phyloP scores from a whole-genome alignment of 2,797 vertebrate genomes.

The Parauchenoglanis ngamensis region DNA sequence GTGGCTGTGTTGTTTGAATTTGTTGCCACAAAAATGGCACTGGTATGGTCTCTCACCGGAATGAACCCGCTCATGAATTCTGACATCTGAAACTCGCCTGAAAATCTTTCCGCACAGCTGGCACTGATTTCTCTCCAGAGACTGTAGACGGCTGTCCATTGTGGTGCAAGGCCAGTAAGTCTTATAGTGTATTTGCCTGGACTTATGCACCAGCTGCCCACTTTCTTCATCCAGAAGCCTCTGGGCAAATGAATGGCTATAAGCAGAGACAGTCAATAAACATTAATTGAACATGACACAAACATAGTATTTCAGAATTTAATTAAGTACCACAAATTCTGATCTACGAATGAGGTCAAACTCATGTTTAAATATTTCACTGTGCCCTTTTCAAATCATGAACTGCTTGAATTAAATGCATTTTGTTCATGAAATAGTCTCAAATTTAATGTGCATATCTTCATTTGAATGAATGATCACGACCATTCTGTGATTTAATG shows the following conservation, averaged over 20 bases:
- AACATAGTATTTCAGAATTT: neutral
- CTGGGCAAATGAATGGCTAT: slow-evolving; percentile 14
- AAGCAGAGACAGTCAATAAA: slow-evolving; percentile 31
- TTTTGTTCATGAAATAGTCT: neutral
- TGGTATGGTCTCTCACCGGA: slow-evolving; percentile 27
- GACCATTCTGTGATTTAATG: neutral
- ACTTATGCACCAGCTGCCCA: neutral
- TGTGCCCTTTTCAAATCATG: neutral
- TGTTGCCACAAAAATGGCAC: slow-evolving; percentile 28
- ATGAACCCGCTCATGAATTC: slow-evolving; percentile 33
- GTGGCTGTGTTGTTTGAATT: slow-evolving; percentile 32
- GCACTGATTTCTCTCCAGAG: slow-evolving; percentile 12
- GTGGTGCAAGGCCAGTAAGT: neutral
- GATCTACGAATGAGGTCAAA: neutral
- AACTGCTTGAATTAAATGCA: neutral
- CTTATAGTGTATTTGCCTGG: neutral
- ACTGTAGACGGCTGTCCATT: neutral
- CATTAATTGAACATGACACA: neutral
- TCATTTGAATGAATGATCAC: neutral
- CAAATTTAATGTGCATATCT: neutral
- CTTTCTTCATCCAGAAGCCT: slow-evolving; percentile 17
- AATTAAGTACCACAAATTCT: neutral
- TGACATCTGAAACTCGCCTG: slow-evolving; percentile 15
- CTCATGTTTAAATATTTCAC: slow-evolving; percentile 10
- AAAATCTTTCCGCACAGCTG: slow-evolving; percentile 33